Evolutionary conservation across 2,113 vertebrate species (phyloP).

Genomic region (Trichechus manatus): DNA sequence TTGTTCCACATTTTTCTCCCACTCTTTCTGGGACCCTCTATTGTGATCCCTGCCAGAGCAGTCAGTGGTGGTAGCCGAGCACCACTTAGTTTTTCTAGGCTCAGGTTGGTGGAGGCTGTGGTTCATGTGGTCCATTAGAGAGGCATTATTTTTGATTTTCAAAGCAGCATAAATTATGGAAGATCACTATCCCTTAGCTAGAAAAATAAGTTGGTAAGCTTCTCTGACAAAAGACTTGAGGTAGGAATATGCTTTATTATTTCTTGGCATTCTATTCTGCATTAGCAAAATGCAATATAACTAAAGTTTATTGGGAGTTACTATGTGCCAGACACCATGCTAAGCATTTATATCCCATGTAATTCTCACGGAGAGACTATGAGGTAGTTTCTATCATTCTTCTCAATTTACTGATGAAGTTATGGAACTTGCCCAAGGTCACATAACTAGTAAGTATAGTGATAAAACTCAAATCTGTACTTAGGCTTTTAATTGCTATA

Average conservation of each 20-base stretch:
- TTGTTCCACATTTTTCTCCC: no score
- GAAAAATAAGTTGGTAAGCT: background rate
- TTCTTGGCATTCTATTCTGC: conserved; percentile 34
- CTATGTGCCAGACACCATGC: background rate
- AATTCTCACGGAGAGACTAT: background rate
- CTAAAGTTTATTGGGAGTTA: background rate
- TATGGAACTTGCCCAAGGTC: background rate
- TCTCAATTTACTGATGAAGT: background rate
- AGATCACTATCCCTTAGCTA: conserved; percentile 43
- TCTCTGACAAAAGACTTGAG: background rate
- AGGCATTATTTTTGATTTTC: conserved; percentile 62
- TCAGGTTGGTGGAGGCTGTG: no score
- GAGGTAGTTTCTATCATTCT: conserved; percentile 1
- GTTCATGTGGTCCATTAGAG: background rate
- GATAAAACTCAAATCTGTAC: background rate
- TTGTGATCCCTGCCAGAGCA: no score
- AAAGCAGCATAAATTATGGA: conserved; percentile 53
- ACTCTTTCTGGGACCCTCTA: no score
- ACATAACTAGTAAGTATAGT: background rate
- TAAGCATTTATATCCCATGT: conserved; percentile 15
- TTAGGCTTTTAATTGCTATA: background rate
- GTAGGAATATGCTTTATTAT: background rate
- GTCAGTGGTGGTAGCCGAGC: no score
- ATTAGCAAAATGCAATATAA: background rate
- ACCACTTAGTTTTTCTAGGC: no score